Evolutionary conservation across 2,888 invertebrate species (phyloP).

Genomic region (Ormia ochracea): DNA sequence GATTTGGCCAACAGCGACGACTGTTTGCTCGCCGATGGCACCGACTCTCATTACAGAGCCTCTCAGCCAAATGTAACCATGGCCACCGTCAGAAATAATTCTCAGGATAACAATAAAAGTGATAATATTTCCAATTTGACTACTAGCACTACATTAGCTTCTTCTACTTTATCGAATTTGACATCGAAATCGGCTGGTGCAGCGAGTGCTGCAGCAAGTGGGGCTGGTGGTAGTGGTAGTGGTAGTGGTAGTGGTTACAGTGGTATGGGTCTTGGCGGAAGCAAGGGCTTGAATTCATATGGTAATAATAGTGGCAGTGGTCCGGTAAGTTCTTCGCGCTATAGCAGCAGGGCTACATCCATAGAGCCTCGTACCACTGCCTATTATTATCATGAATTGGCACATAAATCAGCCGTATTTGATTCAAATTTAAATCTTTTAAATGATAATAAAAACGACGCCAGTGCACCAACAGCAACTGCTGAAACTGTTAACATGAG

Average conservation of each 20-base stretch:
- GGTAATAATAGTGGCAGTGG: slow-evolving; percentile 59
- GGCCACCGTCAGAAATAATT: slow-evolving; percentile 38
- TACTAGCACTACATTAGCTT: slow-evolving; percentile 63
- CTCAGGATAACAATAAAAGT: slow-evolving; percentile 38
- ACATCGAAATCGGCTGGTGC: slow-evolving; percentile 42
- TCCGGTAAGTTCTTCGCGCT: slow-evolving; percentile 52
- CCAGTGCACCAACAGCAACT: slow-evolving; percentile 20
- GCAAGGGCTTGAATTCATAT: slow-evolving; percentile 51
- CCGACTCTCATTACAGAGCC: slow-evolving; percentile 68
- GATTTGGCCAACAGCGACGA: slow-evolving; percentile 39
- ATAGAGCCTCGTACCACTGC: slow-evolving; percentile 74
- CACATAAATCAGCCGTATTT: slow-evolving; percentile 72
- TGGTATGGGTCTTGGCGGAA: slow-evolving; percentile 17
- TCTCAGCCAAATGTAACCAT: slow-evolving; percentile 73
- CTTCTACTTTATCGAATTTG: slow-evolving; percentile 64
- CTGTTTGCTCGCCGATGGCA: slow-evolving; percentile 59
- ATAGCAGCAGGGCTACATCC: slow-evolving; percentile 53
- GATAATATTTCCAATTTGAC: slow-evolving; percentile 70
- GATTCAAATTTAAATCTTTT: slow-evolving; percentile 76
- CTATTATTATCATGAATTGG: slow-evolving; percentile 75
- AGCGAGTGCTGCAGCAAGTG: background rate
- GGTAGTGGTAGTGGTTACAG: slow-evolving; percentile 16
- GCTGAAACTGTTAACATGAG: slow-evolving; percentile 21
- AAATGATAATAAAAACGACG: slow-evolving; percentile 64
- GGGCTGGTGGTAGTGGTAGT: slow-evolving; percentile 21